Conservation (phyloP, 2,797 vertebrate species). For the Cryptoprocta ferox region DNA sequence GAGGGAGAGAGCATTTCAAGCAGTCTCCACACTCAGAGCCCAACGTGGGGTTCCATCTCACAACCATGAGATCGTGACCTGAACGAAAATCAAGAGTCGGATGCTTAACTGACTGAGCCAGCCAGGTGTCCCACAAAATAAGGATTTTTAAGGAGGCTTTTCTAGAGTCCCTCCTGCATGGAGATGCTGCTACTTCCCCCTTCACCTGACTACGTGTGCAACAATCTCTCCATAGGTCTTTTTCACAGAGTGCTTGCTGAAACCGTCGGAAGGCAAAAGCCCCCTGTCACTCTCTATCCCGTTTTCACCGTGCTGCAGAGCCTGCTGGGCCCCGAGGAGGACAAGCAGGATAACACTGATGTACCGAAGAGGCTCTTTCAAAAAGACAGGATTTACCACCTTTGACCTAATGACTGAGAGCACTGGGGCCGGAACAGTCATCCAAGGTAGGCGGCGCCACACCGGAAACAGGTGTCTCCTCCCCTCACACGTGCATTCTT, state of each 20-base stretch:
- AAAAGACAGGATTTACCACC: background rate
- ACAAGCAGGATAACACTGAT: slow-evolving; percentile 28
- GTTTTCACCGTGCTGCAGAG: background rate
- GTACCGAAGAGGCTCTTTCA: fast-evolving
- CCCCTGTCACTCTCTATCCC: background rate
- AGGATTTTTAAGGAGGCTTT: background rate
- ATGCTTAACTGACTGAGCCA: background rate
- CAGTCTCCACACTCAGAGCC: background rate
- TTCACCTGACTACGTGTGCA: fast-evolving
- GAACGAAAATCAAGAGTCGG: background rate
- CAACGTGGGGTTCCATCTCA: background rate
- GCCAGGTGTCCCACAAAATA: background rate
- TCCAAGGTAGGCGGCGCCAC: background rate
- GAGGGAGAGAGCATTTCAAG: background rate
- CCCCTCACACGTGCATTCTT: fast-evolving
- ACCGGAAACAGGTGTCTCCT: background rate
- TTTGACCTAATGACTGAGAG: background rate
- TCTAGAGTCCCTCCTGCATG: background rate
- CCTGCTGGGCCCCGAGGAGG: slow-evolving; percentile 29
- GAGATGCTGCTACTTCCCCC: background rate
- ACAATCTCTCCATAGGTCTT: background rate
- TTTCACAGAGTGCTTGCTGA: background rate
- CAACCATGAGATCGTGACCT: background rate
- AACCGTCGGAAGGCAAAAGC: background rate
- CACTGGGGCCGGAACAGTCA: fast-evolving